Conservation (phyloP, 2,888 invertebrate species). For the Drosophila melanosoma region DNA sequence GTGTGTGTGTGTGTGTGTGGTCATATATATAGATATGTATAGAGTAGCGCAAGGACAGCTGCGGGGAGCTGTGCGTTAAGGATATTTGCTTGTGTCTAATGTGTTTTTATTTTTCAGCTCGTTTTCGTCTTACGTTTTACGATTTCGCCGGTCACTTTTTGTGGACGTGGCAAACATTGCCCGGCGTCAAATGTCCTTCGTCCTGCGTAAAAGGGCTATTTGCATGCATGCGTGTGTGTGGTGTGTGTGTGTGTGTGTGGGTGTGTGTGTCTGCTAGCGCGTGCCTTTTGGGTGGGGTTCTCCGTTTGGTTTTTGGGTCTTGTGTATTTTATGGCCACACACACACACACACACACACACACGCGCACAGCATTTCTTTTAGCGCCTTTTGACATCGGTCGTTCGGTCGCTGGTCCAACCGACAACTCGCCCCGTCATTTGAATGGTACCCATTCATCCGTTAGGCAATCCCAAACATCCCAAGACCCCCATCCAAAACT, state of each 20-base stretch:
- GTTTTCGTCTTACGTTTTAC: conserved; percentile 80
- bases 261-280: conserved; percentile 11
- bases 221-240: conserved; percentile 54
- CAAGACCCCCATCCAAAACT: conserved; percentile 13
- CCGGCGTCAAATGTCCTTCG: conserved; percentile 65
- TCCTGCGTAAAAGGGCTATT: conserved; percentile 70
- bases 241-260: conserved; percentile 18
- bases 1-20: conserved; percentile 41
- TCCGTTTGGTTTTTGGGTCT: conserved; percentile 22
- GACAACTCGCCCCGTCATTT: conserved; percentile 43
- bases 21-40: conserved; percentile 34
- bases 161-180: conserved; percentile 60
- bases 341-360: conserved; percentile 43
- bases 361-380: conserved; percentile 45
- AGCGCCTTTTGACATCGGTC: conserved; percentile 70
- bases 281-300: conserved; percentile 2
- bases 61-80: conserved; percentile 47
- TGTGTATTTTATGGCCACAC: conserved; percentile 78
- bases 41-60: conserved; percentile 10
- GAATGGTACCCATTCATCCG: conserved; percentile 51
- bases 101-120: conserved; percentile 82
- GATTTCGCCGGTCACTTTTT: conserved; percentile 77
- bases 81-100: conserved; percentile 82
- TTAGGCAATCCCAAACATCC: conserved; percentile 30
- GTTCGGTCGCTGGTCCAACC: conserved; percentile 43